Base-by-base conservation (phyloP, 2,797 vertebrate genomes). In the Nannoperca obscura region DNA sequence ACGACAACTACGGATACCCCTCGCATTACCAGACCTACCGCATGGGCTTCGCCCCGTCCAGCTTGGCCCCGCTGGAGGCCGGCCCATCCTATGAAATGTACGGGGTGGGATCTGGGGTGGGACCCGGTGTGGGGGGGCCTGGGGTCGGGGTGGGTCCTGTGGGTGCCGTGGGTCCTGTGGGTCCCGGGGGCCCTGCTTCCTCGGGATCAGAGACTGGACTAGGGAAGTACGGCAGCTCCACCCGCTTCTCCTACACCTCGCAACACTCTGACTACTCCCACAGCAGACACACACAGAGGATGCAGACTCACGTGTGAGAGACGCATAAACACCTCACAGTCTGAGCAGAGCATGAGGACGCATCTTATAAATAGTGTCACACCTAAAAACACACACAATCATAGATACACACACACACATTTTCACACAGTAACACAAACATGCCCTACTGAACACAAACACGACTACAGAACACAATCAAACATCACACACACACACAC, bases 191-290 rank as follows among this genome's bases (percentile, higher is more conserved):
- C 12, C 86, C 91, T 1, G 70, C 93, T 55, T 90, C 92, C 0
- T 77, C 93, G 0, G 91, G 88, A 58, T 83, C 95, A 69, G 95
- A 96, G 14, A 96, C 97, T 67, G 92, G 96, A 88, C 93, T 97
- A 3, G 96, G 96, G 69, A 99, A 99, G 84, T 98, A 96, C 42
- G 94, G 95, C 91, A 95, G 96, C 89, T 95, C 95, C 89, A 96
- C 96, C 0, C 95, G 97, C 6, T 99, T 98, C 92, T 98, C 97
- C 58, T 99, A 99, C 94, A 97, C 97, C 76, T 98, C 98, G 10
- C 97, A 98, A 90, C 97, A 98, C 90, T 98, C 98, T 71, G 98
- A 99, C 94, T 99, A 97, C 54, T 97, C 97, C 84, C 97, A 98
- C 93, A 94, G 92, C 87, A 93, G 97, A 34, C 97, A 98, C 95